Evolutionary conservation across 2,113 vertebrate genomes (phyloP).

Genomic region (Zeus faber): DNA sequence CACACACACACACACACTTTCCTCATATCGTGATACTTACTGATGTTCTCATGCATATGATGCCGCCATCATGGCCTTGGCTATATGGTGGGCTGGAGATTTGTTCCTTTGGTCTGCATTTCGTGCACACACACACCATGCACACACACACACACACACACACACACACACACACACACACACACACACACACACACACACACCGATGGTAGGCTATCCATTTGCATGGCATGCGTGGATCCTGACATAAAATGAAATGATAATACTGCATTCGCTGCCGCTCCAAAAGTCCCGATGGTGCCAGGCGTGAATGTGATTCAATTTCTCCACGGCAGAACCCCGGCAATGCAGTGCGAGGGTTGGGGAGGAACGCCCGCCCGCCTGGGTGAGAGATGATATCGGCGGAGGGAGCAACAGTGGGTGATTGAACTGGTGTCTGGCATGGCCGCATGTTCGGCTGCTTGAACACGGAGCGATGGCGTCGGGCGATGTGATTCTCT

Average conservation of each 20-base stretch:
- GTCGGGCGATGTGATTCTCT: conserved; percentile 11
- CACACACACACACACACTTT: too few species aligned
- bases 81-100: too few species aligned
- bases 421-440: conserved; percentile 27
- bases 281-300: conserved; percentile 25
- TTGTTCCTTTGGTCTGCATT: too few species aligned
- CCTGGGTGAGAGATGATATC: conserved; percentile 32
- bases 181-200: conserved; percentile 9
- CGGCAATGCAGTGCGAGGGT: not conserved
- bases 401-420: not conserved
- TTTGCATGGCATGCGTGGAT: conserved; percentile 40
- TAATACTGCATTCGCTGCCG: conserved; percentile 21
- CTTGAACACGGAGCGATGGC: not conserved
- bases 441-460: too few species aligned
- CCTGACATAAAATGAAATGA: conserved; percentile 34
- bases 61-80: too few species aligned
- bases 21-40: too few species aligned
- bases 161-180: not conserved
- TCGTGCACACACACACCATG: too few species aligned
- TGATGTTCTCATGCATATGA: too few species aligned
- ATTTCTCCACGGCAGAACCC: too few species aligned
- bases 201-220: conserved; percentile 6
- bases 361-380: not conserved
- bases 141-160: too few species aligned
- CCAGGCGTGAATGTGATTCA: conserved; percentile 29